Conservation (phyloP, 2,888 invertebrate genomes). For the Laothoe populi region DNA sequence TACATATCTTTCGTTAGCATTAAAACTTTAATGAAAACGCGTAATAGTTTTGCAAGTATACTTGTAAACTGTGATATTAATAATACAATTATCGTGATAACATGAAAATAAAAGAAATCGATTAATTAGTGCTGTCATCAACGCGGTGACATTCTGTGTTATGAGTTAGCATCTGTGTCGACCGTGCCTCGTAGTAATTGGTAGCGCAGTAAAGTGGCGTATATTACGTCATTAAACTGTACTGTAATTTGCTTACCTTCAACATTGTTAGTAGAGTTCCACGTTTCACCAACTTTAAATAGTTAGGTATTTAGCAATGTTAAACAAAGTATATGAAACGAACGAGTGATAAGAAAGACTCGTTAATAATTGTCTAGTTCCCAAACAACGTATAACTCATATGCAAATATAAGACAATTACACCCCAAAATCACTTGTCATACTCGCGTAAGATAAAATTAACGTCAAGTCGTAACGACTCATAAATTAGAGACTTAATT, state of each 20-base stretch:
- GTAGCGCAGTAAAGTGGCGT: slow-evolving; percentile 16
- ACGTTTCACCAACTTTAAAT: slow-evolving; percentile 1
- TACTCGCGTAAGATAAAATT: slow-evolving; percentile 57
- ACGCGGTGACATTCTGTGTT: slow-evolving; percentile 15
- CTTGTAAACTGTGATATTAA: not conserved
- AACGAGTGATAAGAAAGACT: not conserved
- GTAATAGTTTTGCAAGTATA: not conserved
- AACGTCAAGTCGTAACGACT: slow-evolving; percentile 56
- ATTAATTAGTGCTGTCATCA: slow-evolving; percentile 16
- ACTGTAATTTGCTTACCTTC: slow-evolving; percentile 22
- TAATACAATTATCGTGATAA: not conserved
- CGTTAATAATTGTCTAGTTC: not conserved
- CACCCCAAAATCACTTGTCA: slow-evolving; percentile 53
- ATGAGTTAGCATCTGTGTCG: slow-evolving; percentile 25
- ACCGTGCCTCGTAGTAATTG: slow-evolving; percentile 26
- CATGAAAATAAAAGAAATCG: not conserved
- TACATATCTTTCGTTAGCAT: no score
- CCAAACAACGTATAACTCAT: slow-evolving; percentile 24
- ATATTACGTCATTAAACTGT: slow-evolving; percentile 27
- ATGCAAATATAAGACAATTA: slow-evolving; percentile 47
- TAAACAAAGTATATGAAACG: slow-evolving; percentile 30
- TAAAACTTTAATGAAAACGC: no score
- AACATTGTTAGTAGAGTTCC: slow-evolving; percentile 7
- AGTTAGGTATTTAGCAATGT: slow-evolving; percentile 28
- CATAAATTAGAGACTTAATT: slow-evolving; percentile 69